phyloP scores from a whole-genome alignment of 2,888 invertebrate species.

The Cyaniris semiargus region DNA sequence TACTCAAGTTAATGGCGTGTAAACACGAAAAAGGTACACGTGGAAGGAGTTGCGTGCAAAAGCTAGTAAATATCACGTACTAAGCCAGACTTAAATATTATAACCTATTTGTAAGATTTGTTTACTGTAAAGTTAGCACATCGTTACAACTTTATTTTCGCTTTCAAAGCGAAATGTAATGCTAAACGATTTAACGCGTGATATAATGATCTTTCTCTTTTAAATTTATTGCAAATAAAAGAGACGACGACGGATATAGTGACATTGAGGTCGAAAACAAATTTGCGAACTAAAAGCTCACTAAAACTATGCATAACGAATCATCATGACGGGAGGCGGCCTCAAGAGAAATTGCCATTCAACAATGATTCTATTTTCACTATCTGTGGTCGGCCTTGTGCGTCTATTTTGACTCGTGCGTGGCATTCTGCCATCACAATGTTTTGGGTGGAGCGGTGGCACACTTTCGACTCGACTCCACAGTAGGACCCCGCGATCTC shows the following conservation, averaged over 20 bases:
- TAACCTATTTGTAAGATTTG: constrained; percentile 9
- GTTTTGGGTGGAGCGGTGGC: constrained; percentile 61
- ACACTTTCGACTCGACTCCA: constrained; percentile 60
- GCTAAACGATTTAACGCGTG: neutral
- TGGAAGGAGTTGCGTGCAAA: neutral
- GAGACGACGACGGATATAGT: neutral
- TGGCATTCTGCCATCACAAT: constrained; percentile 72
- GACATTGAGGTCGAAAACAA: constrained; percentile 1
- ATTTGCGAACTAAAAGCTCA: constrained; percentile 14
- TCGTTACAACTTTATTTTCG: constrained; percentile 13
- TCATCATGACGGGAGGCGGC: constrained; percentile 22
- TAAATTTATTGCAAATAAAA: neutral
- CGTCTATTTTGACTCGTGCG: constrained; percentile 60
- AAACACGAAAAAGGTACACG: neutral
- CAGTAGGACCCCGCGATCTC: constrained; percentile 49
- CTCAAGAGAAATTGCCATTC: constrained; percentile 39
- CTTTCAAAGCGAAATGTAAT: constrained; percentile 12
- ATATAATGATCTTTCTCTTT: neutral
- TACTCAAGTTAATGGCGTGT: neutral
- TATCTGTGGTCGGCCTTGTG: constrained; percentile 72
- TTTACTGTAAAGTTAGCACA: neutral
- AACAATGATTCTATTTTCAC: constrained; percentile 57
- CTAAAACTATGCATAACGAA: constrained; percentile 31
- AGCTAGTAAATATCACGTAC: constrained; percentile 6
- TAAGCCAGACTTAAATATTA: neutral